Base-by-base conservation (phyloP, 2,888 invertebrate genomes). In the Lepidochrysops patricia region DNA sequence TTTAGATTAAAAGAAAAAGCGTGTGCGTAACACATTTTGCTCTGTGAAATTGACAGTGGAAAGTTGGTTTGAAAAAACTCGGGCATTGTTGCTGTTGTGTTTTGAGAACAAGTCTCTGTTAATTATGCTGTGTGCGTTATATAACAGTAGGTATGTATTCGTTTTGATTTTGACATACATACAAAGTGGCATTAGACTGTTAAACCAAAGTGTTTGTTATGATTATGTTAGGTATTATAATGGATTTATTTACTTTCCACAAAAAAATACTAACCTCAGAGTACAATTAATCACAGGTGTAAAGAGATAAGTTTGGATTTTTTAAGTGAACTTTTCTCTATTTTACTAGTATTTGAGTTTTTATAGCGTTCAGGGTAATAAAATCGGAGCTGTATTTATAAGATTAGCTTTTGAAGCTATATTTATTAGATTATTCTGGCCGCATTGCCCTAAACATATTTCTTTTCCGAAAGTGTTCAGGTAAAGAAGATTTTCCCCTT, bases 41-140 rank as follows among this genome's bases (percentile, higher is more conserved):
- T 26, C n/a, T 26, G 26, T 50, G 50, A 50, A 50, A 26, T 25
- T 50, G 26, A 50, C 50, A 26, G 50, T 13, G 26, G 50, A 50
- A 50, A 50, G 50, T 50, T 13, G 50, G 50, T 13, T 26, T 13
- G 7, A 49, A 26, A 49, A 26, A 50, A 50, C 26, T 43, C 19
- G 19, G 50, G 50, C 50, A 26, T 50, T 50, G 26, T 50, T 50
- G 13, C 50, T 50, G 26, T 50, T 43, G 43, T 37, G 37, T 43
- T 43, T 43, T 19, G 3, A 23, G 43, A 43, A 43, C 19, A 43
- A 9, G 35, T 15, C 37, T 19, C 19, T 4, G 23, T 19, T 43
- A 43, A 43, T 43, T 43, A 43, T 12, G n/a, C n/a, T n/a, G n/a
- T n/a, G n/a, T n/a, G 19, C 43, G 12, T 43, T 43, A 43, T 19